phyloP scores from a whole-genome alignment of 2,797 vertebrate genomes.

The Zalophus californianus region DNA sequence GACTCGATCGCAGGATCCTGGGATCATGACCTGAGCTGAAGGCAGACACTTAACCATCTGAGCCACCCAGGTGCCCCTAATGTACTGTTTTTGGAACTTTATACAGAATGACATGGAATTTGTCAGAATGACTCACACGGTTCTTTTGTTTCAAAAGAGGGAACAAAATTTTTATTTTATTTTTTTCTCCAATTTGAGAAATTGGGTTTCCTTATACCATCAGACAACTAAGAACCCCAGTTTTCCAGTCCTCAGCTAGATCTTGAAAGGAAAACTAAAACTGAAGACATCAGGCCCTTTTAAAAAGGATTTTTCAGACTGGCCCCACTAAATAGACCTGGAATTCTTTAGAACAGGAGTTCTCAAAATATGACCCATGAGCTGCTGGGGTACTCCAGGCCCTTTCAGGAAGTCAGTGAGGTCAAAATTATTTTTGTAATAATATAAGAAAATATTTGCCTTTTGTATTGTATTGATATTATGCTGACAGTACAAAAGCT shows the following conservation, averaged over 20 bases:
- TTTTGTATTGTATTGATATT: not conserved
- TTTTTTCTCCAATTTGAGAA: not conserved
- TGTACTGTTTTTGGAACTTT: not conserved
- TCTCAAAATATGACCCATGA: not conserved
- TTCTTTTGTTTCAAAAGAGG: not conserved
- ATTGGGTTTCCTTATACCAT: not conserved
- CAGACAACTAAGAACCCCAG: not conserved
- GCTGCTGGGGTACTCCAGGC: not conserved
- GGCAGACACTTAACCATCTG: no score
- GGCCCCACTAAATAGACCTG: not conserved
- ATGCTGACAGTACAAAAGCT: not conserved
- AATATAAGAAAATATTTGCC: not conserved
- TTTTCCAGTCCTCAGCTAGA: not conserved
- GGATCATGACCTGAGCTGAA: no score
- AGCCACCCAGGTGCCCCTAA: not conserved
- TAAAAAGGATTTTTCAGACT: not conserved
- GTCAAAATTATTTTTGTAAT: not conserved
- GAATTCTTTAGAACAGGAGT: not conserved
- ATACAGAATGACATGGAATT: not conserved
- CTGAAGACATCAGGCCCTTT: not conserved
- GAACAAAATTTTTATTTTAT: not conserved
- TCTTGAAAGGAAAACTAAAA: not conserved
- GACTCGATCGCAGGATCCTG: no score
- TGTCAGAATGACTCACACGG: not conserved
- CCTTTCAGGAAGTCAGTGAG: not conserved